These are phyloP conservation scores for Dryomyza anilis DNA, from an alignment of 2,888 invertebrate species.

Conservation along the genomic window DNA sequence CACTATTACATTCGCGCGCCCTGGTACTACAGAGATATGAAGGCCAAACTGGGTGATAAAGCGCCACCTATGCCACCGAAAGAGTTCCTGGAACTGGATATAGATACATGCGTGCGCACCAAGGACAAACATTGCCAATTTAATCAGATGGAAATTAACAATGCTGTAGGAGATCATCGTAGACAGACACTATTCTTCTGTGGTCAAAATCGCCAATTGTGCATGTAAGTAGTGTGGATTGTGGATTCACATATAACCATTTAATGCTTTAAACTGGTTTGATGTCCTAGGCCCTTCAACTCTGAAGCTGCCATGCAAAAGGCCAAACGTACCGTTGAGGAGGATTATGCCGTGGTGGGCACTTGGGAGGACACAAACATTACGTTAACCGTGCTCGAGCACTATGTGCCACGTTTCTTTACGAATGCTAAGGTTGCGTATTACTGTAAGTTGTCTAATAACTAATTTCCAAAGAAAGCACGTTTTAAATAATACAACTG, in stretches of 20 bases:
- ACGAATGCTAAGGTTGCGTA: slow-evolving; percentile 75
- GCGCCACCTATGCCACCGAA: slow-evolving; percentile 47
- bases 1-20: slow-evolving; percentile 88
- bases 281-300: slow-evolving; percentile 76
- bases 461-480: neutral
- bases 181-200: slow-evolving; percentile 88
- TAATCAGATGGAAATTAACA: slow-evolving; percentile 76
- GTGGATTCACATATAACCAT: neutral
- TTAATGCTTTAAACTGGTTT: slow-evolving; percentile 34
- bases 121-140: slow-evolving; percentile 82
- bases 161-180: slow-evolving; percentile 83
- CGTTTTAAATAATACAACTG: neutral
- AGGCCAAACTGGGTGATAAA: slow-evolving; percentile 67
- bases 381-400: slow-evolving; percentile 80
- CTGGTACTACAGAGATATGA: slow-evolving; percentile 78
- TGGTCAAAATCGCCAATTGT: slow-evolving; percentile 78
- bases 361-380: slow-evolving; percentile 86
- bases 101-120: slow-evolving; percentile 81
- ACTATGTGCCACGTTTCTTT: slow-evolving; percentile 84
- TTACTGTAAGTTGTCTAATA: slow-evolving; percentile 68
- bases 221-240: slow-evolving; percentile 70
- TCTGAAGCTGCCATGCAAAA: slow-evolving; percentile 78
- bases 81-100: slow-evolving; percentile 82
- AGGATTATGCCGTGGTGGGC: slow-evolving; percentile 87
- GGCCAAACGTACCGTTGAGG: slow-evolving; percentile 83